Base-by-base conservation (phyloP, 2,113 vertebrate species). In the Thalassarche chlororhynchos region DNA sequence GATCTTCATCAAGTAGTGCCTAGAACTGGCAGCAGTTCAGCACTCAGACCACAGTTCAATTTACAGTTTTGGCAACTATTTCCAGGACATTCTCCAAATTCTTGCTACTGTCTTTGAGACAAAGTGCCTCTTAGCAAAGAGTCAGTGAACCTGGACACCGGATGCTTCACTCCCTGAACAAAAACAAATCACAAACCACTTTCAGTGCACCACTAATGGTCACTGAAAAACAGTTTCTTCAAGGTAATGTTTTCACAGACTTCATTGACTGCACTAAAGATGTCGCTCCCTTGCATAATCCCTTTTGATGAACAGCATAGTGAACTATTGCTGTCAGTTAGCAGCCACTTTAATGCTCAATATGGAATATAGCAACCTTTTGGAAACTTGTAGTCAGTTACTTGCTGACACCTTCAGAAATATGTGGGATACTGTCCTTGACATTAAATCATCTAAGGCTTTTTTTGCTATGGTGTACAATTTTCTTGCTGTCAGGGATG, bases 31-130 rank as follows among this genome's bases (percentile, higher is more conserved):
- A 97, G 82, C 55, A 83, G 55, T 44, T 94, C 83, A 93, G 66
- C 78, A 36, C 85, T 97, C 93, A 79, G 79, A 80, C 84, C 95
- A 44, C 77, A 92, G 49, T 87, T 66, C 72, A 93, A 97, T 98
- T 98, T 98, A 96, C 70, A 91, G 26, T 95, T 85, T 89, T 98
- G 94, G 90, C 96, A 97, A 74, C 46, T 36, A 34, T 84, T 95
- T 91, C 95, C 94, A 52, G 32, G 70, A 91, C 77, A 51, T 84
- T 85, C 68, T 98, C 92, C 94, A 97, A 90, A 64, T 96, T n/a
- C 69, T 44, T 96, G 58, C 36, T 93, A 20, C 80, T 95, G 82
- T 89, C 80, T 96, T 75, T 83, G 80, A 92, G 90, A 98, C 81
- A 96, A 95, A 96, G 77, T 86, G 79, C 72, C 85, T 97, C 69